Percentiles rank a stretch among this genome's conserved stretches.
Evolutionary conservation across 2,888 invertebrate species (phyloP).

Genomic region (Amblyjoppa fuscipennis): DNA sequence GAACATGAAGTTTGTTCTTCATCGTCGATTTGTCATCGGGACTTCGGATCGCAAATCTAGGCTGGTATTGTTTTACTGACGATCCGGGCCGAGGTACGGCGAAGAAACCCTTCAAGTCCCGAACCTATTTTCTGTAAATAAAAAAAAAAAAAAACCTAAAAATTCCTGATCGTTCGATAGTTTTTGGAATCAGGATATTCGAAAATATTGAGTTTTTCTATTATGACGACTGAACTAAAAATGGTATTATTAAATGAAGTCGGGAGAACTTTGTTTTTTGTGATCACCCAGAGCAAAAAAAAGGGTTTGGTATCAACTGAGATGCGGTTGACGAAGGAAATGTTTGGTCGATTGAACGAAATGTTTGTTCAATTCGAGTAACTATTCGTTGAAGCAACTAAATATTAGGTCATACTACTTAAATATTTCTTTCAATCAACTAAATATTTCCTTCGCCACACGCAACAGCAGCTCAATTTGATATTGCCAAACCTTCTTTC

Average conservation of each 20-base stretch:
- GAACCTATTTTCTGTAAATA: background rate
- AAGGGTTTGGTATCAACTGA: too few relatives aligned
- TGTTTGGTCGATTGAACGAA: too few relatives aligned
- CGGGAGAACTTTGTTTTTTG: background rate
- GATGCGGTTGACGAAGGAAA: too few relatives aligned
- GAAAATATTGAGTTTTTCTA: background rate
- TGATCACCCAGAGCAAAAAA: too few relatives aligned
- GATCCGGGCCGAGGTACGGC: background rate
- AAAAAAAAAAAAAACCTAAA: too few relatives aligned
- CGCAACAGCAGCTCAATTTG: too few relatives aligned
- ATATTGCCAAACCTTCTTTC: too few relatives aligned
- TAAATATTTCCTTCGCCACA: too few relatives aligned
- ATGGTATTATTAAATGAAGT: background rate
- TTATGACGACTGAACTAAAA: background rate
- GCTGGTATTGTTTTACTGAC: background rate
- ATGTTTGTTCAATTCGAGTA: too few relatives aligned
- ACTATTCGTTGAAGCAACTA: too few relatives aligned
- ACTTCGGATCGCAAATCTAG: background rate
- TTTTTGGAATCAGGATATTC: background rate
- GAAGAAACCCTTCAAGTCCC: background rate
- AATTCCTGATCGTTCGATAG: background rate
- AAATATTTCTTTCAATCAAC: too few relatives aligned
- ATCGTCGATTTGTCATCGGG: slow-evolving; percentile 7
- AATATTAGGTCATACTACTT: too few relatives aligned
- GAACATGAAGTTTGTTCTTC: background rate